Conservation (phyloP, 2,113 vertebrate species). For the Takifugu flavidus region DNA sequence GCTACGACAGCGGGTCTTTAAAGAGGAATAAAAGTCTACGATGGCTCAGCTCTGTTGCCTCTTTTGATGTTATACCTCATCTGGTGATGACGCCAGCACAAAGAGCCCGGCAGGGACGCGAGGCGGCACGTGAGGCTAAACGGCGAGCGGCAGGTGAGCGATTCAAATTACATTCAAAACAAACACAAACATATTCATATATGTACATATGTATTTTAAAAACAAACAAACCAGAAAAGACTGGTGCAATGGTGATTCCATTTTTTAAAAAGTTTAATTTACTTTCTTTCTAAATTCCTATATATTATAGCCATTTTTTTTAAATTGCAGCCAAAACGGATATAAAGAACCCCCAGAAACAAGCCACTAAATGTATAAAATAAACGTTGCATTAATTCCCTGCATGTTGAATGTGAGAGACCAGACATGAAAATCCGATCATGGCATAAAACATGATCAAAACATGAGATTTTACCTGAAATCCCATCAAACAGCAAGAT, state of each 20-base stretch:
- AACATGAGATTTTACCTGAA: too few species aligned
- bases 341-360: too few species aligned
- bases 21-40: background rate
- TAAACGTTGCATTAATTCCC: too few species aligned
- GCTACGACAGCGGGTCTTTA: background rate
- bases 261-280: background rate
- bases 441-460: too few species aligned
- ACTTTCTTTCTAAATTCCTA: background rate
- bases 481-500: too few species aligned
- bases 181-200: background rate
- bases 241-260: too few species aligned
- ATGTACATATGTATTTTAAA: background rate
- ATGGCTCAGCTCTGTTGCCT: background rate
- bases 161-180: background rate
- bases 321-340: too few species aligned
- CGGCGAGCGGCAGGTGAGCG: conserved; percentile 59
- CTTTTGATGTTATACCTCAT: background rate
- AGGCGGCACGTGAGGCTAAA: conserved; percentile 40
- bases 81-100: conserved; percentile 51
- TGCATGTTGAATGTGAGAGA: too few species aligned
- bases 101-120: conserved; percentile 45
- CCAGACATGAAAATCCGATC: too few species aligned
- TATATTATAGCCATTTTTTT: too few species aligned
- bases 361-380: too few species aligned
- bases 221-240: background rate